Base-by-base conservation (phyloP, 2,113 vertebrate species). In the Thymallus thymallus region DNA sequence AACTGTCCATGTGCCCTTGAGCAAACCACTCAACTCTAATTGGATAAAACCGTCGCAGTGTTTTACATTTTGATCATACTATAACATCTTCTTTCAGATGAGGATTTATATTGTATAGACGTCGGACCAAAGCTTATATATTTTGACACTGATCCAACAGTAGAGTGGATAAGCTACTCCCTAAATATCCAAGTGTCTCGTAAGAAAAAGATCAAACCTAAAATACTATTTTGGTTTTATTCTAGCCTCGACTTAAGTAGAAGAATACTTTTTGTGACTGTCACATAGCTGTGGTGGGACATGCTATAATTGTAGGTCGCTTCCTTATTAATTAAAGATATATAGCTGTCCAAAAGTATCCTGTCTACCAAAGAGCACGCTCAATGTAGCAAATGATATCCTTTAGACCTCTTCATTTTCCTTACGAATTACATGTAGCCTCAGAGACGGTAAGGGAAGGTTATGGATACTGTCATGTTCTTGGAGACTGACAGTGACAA, bases 291-390 rank as follows among this genome's bases (percentile, higher is more conserved):
- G 87, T 71, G 80, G 80, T 74, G 71, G 60, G 70, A 85, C 75
- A 75, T 35, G 65, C 77, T 83, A 75, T 81, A 79, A 85, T 84
- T 89, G 86, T 55, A 75, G 35, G 64, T 70, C 67, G 61, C 83
- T 67, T 75, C 71, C 77, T 84, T 82, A 86, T 82, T 84, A 84
- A 89, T 86, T 84, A 84, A 22, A 81, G 80, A 26, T 20, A 0
- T 14, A 61, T 32, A 75, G 62, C 77, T 51, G 67, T 63, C 75
- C 72, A 68, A 64, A 69, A 80, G 55, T 69, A 16, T 22, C 30
- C 78, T 32, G 58, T 71, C 80, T 35, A 20, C 18, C 16, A 16
- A 30, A 3, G 60, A 45, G 30, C 56, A 45, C 41, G 9, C 32
- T 72, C 56, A 3, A 16, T 45, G 70, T 72, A 62, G 68, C n/a